Percentiles rank a stretch among this genome's conserved stretches.
phyloP scores from a whole-genome alignment of 2,113 vertebrate genomes.

The Noturus placidus region DNA sequence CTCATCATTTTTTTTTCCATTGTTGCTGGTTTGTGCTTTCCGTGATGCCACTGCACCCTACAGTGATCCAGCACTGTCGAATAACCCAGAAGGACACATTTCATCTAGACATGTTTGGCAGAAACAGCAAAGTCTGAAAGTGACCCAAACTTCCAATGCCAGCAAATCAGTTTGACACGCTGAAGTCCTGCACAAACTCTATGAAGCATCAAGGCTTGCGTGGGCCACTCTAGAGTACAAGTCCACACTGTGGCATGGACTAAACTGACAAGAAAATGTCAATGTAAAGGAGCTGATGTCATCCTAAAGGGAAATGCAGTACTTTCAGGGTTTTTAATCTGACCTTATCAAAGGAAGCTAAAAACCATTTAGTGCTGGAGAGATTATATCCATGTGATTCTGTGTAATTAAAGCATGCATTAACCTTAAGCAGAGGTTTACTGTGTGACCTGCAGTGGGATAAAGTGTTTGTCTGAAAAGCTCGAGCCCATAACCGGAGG shows the following conservation, averaged over 20 bases:
- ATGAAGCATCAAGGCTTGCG: slow-evolving; percentile 29
- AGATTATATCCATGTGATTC: slow-evolving; percentile 35
- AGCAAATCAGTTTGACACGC: slow-evolving; percentile 23
- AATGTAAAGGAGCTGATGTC: neutral
- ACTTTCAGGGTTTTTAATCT: neutral
- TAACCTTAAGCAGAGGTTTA: slow-evolving; percentile 41
- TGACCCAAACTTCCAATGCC: neutral
- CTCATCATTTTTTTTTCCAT: slow-evolving; percentile 17
- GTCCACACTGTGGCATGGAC: neutral
- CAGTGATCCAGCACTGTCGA: slow-evolving; percentile 17
- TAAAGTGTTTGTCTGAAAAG: slow-evolving; percentile 6
- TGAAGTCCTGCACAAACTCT: slow-evolving; percentile 29
- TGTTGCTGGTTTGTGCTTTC: slow-evolving; percentile 31
- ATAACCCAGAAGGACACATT: slow-evolving; percentile 34
- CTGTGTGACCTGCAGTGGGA: slow-evolving; percentile 26
- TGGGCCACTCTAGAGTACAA: neutral
- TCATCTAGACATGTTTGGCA: slow-evolving; percentile 35
- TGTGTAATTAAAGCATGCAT: slow-evolving; percentile 41
- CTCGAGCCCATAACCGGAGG: neutral
- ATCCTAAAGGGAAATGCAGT: neutral
- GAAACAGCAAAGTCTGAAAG: slow-evolving; percentile 8
- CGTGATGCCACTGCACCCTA: slow-evolving; percentile 18
- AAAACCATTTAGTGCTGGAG: slow-evolving; percentile 16
- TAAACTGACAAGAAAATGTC: neutral
- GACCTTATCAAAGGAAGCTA: slow-evolving; percentile 30